Evolutionary conservation across 2,888 invertebrate genomes (phyloP), one percentile per base, ranked within the genome.

Genomic region (Campopleginae sp.): DNA sequence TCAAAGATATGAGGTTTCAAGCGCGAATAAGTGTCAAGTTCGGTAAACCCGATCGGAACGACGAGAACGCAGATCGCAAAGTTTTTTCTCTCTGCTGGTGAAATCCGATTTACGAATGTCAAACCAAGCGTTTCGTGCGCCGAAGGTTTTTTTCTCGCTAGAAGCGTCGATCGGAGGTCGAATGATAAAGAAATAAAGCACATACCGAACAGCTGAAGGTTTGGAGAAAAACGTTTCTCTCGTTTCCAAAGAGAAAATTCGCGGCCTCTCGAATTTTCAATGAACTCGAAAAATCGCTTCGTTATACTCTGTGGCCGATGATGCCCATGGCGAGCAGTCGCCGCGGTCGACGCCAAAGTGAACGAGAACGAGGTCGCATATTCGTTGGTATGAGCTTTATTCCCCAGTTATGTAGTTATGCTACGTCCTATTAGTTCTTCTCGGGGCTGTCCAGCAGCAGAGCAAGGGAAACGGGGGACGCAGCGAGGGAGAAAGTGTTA

Each of bases 211-310:
- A 76, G 58, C 23, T 71, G 46, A 71, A 80, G 63, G 51, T 70
- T 63, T 65, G 42, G 63, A 68, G 42, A 71, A 61, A 51, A 54
- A 65, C 51, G 38, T 54, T 51, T 58, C 80, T 80, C 70, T 33
- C 44, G 48, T 68, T 77, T 78, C 38, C 51, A 76, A 63, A 33
- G 63, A 66, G 33, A 77, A 77, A 77, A 70, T 44, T 72, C 71
- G 70, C 70, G 61, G 75, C 54, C 75, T 63, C 75, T 70, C 63
- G 78, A 85, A 85, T 85, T 85, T 85, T 51, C 81, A 78, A 85
- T 85, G 81, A 81, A 81, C 85, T 85, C 75, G 85, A 85, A 85
- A 79, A 81, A 85, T 82, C 72, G 75, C 75, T 79, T 79, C 66
- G 79, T 82, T 82, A 80, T 82, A 79, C 63, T 48, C 63, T 44